Evolutionary conservation across 2,113 vertebrate species (phyloP).

Genomic region (Scopus umbretta): DNA sequence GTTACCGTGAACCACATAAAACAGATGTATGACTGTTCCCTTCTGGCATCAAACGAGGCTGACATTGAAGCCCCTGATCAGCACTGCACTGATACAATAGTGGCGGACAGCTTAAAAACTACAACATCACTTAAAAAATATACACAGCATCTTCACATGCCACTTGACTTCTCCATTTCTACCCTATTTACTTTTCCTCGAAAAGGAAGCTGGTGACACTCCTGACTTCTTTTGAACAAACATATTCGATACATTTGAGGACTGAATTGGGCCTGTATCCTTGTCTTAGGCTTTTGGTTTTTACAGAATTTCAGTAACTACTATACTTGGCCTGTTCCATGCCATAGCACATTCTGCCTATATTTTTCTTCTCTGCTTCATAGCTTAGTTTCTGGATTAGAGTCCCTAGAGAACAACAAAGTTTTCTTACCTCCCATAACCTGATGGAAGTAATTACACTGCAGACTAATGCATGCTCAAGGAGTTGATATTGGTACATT

Average conservation of each 20-base stretch:
- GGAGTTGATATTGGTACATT: fast-evolving
- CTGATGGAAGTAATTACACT: not conserved
- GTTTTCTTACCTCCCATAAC: not conserved
- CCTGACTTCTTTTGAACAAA: not conserved
- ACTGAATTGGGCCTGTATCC: not conserved
- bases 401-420: not conserved
- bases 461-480: not conserved
- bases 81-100: too few relatives aligned
- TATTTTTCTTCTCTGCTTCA: not conserved
- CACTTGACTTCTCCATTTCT: not conserved
- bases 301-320: not conserved
- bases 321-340: not conserved
- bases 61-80: not conserved
- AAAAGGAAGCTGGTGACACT: not conserved
- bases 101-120: not conserved
- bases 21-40: not conserved
- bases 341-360: not conserved
- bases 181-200: not conserved
- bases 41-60: fast-evolving
- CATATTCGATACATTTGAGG: not conserved
- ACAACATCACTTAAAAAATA: fast-evolving
- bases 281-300: not conserved
- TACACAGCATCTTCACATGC: not conserved
- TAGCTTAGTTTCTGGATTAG: not conserved
- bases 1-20: not conserved